Conservation (phyloP, 2,797 vertebrate species). For the Synaphobranchus kaupii region DNA sequence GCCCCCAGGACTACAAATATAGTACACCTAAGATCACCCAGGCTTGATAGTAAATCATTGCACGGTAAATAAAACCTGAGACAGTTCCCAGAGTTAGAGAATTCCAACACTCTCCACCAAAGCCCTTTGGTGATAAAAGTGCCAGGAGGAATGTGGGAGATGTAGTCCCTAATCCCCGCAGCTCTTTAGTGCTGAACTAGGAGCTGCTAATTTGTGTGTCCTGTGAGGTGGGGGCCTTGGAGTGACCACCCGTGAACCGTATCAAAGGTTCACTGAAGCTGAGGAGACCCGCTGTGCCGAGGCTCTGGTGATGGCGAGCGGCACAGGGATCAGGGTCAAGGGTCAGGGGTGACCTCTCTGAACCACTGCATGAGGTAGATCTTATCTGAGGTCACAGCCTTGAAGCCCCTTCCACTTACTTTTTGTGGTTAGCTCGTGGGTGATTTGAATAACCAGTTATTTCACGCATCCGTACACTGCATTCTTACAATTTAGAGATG, state of each 20-base stretch:
- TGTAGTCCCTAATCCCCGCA: conserved; percentile 1
- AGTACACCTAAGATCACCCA: neutral
- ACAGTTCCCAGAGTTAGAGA: conserved; percentile 10
- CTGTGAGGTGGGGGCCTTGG: neutral
- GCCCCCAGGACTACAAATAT: neutral
- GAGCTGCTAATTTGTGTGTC: conserved; percentile 9
- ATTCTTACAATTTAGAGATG: neutral
- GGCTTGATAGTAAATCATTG: neutral
- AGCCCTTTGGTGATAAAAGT: conserved; percentile 18
- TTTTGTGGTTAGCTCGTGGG: neutral
- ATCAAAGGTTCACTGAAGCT: neutral
- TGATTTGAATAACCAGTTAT: neutral
- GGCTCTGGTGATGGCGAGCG: neutral
- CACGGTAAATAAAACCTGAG: neutral
- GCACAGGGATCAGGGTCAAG: neutral
- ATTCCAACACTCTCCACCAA: conserved; percentile 8
- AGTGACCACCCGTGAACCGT: conserved; percentile 2
- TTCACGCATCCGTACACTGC: neutral
- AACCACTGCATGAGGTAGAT: neutral
- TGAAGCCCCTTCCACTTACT: neutral
- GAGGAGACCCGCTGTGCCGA: neutral
- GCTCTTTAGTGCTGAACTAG: neutral
- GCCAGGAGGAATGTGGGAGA: conserved; percentile 13
- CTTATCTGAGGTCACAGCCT: neutral
- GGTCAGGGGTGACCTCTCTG: neutral